These are phyloP conservation scores for Diglossa brunneiventris DNA, from an alignment of 2,113 vertebrate species.

Conservation along the genomic window DNA sequence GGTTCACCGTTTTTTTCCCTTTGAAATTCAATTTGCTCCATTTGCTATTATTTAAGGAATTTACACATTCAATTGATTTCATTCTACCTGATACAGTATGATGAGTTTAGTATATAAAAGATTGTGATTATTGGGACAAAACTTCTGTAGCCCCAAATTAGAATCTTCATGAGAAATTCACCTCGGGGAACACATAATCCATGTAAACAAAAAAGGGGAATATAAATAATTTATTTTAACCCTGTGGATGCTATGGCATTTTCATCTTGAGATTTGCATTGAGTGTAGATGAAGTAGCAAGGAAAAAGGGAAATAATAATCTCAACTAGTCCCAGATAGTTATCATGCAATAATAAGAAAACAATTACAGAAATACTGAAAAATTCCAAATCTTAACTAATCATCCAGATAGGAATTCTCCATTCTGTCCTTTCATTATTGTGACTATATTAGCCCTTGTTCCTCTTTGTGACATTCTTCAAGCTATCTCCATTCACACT, in stretches of 20 bases:
- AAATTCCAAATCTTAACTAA: conserved; percentile 1
- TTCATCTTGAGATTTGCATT: neutral
- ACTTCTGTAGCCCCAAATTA: conserved; percentile 16
- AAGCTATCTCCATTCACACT: neutral
- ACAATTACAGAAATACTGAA: neutral
- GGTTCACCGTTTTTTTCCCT: conserved; percentile 69
- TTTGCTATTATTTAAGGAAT: conserved; percentile 81
- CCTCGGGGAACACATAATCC: neutral
- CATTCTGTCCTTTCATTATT: neutral
- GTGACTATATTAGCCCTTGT: neutral
- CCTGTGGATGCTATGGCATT: neutral
- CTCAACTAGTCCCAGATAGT: neutral
- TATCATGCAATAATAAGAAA: neutral
- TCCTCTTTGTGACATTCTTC: neutral
- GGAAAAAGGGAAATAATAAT: neutral
- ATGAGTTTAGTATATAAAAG: conserved; percentile 54
- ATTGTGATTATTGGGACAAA: conserved; percentile 27
- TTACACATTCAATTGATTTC: conserved; percentile 74
- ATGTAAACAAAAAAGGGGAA: neutral
- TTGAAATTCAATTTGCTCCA: conserved; percentile 81
- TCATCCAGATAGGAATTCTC: neutral
- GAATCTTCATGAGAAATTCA: conserved; percentile 20
- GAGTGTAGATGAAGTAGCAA: neutral
- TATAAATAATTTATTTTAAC: conserved; percentile 13
- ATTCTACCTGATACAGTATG: conserved; percentile 54